These are phyloP conservation scores for Lipophrys pholis DNA, from an alignment of 2,113 vertebrate genomes.

Conservation along the genomic window DNA sequence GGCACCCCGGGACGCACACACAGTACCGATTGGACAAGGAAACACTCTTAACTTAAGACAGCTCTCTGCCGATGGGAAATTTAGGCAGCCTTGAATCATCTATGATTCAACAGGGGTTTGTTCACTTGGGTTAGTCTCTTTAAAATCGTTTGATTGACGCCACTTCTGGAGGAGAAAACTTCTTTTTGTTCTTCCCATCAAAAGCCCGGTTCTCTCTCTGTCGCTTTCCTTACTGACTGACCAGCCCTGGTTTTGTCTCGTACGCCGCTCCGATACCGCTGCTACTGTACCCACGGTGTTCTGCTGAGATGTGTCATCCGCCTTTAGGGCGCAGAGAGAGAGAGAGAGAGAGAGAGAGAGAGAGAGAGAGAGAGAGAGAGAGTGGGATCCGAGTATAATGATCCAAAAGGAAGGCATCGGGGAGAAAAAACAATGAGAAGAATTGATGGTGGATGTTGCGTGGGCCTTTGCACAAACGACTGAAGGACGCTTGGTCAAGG, in stretches of 20 bases:
- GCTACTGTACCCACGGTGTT: conserved; percentile 29
- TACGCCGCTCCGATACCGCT: conserved; percentile 13
- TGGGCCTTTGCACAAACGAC: conserved; percentile 52
- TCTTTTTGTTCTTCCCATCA: no score
- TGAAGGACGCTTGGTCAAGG: conserved; percentile 42
- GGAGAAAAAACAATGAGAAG: conserved; percentile 43
- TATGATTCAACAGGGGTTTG: no score
- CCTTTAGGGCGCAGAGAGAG: conserved; percentile 52
- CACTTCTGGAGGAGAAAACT: no score
- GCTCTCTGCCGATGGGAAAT: no score
- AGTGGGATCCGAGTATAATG: conserved; percentile 57
- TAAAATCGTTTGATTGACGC: no score
- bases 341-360: background rate
- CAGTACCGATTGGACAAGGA: conserved; percentile 52
- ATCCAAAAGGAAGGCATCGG: conserved; percentile 43
- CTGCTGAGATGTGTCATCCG: conserved; percentile 52
- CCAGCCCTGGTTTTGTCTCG: conserved; percentile 3
- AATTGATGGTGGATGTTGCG: conserved; percentile 50
- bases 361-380: no score
- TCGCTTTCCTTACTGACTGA: background rate
- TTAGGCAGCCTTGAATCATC: no score
- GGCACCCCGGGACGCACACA: conserved; percentile 52
- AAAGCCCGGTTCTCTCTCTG: no score
- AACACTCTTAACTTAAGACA: conserved; percentile 49
- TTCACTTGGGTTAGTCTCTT: no score